A percentile compares a stretch with the other conserved stretches of the same genome.
Evolutionary conservation across 2,888 invertebrate species (phyloP).

Genomic region (Scrobipalpa costella): DNA sequence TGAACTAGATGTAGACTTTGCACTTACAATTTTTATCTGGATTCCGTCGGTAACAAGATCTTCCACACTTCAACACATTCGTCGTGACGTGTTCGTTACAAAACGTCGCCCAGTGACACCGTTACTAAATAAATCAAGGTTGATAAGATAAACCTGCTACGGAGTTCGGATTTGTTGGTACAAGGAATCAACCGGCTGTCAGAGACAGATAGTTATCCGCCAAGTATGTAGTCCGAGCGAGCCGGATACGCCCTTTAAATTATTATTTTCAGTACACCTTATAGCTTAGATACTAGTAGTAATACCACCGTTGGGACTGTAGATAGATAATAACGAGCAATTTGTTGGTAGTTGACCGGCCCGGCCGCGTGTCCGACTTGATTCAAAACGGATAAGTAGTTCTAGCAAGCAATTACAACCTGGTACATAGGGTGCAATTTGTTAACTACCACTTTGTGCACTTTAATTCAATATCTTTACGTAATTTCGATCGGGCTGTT

Average conservation of each 20-base stretch:
- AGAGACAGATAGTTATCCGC: slow-evolving; percentile 36
- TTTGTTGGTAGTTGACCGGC: slow-evolving; percentile 26
- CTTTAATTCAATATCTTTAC: slow-evolving; percentile 20
- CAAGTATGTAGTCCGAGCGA: slow-evolving; percentile 21
- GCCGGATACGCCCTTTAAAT: slow-evolving; percentile 30
- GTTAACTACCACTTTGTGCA: slow-evolving; percentile 13
- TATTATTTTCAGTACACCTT: slow-evolving; percentile 26
- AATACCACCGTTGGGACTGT: slow-evolving; percentile 7
- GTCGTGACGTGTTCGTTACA: slow-evolving; percentile 26
- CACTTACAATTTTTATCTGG: slow-evolving; percentile 2
- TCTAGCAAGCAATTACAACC: slow-evolving; percentile 31
- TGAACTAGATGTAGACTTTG: slow-evolving; percentile 5
- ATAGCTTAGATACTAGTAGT: slow-evolving; percentile 15
- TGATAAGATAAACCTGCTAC: slow-evolving; percentile 59
- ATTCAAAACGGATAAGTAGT: slow-evolving; percentile 32
- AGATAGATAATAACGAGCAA: slow-evolving; percentile 27
- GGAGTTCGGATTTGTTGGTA: slow-evolving; percentile 48
- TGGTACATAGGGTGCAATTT: slow-evolving; percentile 16
- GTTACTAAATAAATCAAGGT: slow-evolving; percentile 62
- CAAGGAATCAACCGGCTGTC: slow-evolving; percentile 42
- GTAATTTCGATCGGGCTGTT: not conserved
- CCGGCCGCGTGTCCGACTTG: slow-evolving; percentile 28
- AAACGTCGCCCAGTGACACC: slow-evolving; percentile 46
- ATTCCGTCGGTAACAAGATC: slow-evolving; percentile 9
- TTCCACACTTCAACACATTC: slow-evolving; percentile 1